phyloP scores from a whole-genome alignment of 2,888 invertebrate species.

The Melanchra persicariae region DNA sequence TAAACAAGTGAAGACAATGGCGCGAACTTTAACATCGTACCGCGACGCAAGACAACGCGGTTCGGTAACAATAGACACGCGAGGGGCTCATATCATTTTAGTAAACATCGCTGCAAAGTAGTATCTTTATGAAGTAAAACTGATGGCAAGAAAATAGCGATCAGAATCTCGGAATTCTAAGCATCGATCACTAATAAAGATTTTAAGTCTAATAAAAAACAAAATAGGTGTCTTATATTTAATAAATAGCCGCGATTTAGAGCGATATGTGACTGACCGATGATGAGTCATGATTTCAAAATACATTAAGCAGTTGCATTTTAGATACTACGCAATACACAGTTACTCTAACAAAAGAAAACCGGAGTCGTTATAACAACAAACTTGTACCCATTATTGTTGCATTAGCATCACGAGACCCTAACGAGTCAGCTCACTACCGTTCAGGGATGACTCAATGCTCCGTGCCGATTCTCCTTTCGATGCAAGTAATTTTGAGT shows the following conservation, averaged over 20 bases:
- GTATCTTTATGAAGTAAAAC: background rate
- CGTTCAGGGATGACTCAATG: slow-evolving; percentile 48
- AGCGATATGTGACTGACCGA: slow-evolving; percentile 14
- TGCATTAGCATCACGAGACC: slow-evolving; percentile 51
- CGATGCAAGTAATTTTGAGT: slow-evolving; percentile 15
- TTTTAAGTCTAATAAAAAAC: background rate
- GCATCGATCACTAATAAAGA: too few species aligned
- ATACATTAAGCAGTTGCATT: slow-evolving; percentile 24
- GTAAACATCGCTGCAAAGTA: slow-evolving; percentile 46
- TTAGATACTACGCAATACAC: slow-evolving; percentile 38
- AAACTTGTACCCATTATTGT: slow-evolving; percentile 49
- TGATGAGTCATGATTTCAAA: slow-evolving; percentile 42
- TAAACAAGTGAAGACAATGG: slow-evolving; percentile 79
- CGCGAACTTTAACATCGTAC: slow-evolving; percentile 63
- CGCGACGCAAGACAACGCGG: slow-evolving; percentile 32
- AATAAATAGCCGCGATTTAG: slow-evolving; percentile 10
- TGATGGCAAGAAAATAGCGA: background rate
- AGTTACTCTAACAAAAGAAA: slow-evolving; percentile 35
- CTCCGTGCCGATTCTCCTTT: slow-evolving; percentile 15
- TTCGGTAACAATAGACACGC: slow-evolving; percentile 67
- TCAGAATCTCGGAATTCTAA: background rate
- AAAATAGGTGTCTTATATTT: slow-evolving; percentile 7
- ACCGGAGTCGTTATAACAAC: slow-evolving; percentile 33
- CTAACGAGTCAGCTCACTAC: slow-evolving; percentile 33
- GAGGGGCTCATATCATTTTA: slow-evolving; percentile 56